phyloP scores from a whole-genome alignment of 2,888 invertebrate species.

The Thecocarcelia acutangulata region DNA sequence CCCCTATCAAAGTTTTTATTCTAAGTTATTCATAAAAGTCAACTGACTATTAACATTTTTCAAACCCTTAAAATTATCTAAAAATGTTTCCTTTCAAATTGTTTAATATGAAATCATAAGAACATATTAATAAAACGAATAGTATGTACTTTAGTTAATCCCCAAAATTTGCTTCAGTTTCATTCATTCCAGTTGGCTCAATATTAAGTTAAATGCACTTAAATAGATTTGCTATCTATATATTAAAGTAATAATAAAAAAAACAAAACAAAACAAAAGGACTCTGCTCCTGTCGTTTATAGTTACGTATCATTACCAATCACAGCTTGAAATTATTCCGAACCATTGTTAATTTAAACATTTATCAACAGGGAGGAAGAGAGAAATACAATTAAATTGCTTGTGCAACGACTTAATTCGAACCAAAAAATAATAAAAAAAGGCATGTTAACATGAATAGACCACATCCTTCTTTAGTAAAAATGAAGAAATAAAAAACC shows the following conservation, averaged over 20 bases:
- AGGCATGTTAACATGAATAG: slow-evolving; percentile 67
- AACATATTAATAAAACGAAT: slow-evolving; percentile 6
- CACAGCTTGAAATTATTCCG: slow-evolving; percentile 64
- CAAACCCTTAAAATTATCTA: slow-evolving; percentile 3
- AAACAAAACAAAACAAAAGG: slow-evolving; percentile 1
- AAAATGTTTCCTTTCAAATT: slow-evolving; percentile 31
- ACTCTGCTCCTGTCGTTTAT: slow-evolving; percentile 16
- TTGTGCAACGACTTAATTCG: slow-evolving; percentile 65
- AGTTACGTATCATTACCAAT: slow-evolving; percentile 65
- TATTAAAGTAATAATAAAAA: slow-evolving; percentile 51
- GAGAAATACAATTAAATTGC: slow-evolving; percentile 69
- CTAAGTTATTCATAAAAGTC: slow-evolving; percentile 15
- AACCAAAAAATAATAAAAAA: slow-evolving; percentile 56
- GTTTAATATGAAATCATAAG: slow-evolving; percentile 13
- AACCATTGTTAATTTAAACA: slow-evolving; percentile 63
- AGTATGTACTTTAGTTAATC: slow-evolving; percentile 25
- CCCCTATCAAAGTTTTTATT: too few species aligned
- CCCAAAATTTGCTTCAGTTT: slow-evolving; percentile 33
- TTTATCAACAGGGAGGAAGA: slow-evolving; percentile 42
- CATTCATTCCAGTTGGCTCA: slow-evolving; percentile 3
- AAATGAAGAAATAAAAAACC: slow-evolving; percentile 56
- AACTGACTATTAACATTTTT: slow-evolving; percentile 38
- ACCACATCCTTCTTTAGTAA: slow-evolving; percentile 74
- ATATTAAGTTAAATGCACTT: slow-evolving; percentile 54
- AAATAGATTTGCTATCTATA: too few species aligned